phyloP scores from a whole-genome alignment of 2,888 invertebrate genomes.

The Cordilura impudica region DNA sequence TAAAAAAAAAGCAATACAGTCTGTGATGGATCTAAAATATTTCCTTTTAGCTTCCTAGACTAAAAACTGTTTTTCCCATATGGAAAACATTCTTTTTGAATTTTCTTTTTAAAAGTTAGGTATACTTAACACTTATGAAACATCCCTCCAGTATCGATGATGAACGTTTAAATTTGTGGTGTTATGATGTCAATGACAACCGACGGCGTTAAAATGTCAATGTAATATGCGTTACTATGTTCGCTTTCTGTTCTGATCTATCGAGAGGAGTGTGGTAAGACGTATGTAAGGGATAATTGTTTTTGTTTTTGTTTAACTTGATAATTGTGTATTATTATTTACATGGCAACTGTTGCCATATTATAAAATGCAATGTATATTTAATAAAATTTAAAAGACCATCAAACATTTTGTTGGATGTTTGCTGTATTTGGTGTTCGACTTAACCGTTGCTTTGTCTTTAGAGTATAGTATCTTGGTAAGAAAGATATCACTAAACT shows the following conservation, averaged over 20 bases:
- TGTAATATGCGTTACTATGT: constrained; percentile 21
- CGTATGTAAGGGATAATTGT: constrained; percentile 20
- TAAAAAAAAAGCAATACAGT: too few species aligned
- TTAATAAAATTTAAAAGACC: constrained; percentile 18
- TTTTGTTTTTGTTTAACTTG: constrained; percentile 45
- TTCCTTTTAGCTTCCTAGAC: too few species aligned
- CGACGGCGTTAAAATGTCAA: constrained; percentile 48
- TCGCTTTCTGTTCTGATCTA: background rate
- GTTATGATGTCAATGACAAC: constrained; percentile 53
- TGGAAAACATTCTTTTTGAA: too few species aligned
- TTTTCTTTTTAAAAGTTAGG: too few species aligned
- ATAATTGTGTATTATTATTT: constrained; percentile 56
- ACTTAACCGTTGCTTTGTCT: too few species aligned
- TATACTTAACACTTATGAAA: too few species aligned
- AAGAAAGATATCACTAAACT: too few species aligned
- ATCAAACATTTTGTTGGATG: constrained; percentile 17
- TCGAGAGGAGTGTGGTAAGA: background rate
- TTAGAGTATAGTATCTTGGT: too few species aligned
- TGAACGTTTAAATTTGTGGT: constrained; percentile 26
- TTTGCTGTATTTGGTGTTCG: too few species aligned
- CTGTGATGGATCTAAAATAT: too few species aligned
- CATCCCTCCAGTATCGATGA: too few species aligned
- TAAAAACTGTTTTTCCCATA: too few species aligned
- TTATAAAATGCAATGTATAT: constrained; percentile 28
- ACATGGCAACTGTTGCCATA: constrained; percentile 59